Evolutionary conservation across 2,113 vertebrate species (phyloP).

Genomic region (Trachemys scripta): DNA sequence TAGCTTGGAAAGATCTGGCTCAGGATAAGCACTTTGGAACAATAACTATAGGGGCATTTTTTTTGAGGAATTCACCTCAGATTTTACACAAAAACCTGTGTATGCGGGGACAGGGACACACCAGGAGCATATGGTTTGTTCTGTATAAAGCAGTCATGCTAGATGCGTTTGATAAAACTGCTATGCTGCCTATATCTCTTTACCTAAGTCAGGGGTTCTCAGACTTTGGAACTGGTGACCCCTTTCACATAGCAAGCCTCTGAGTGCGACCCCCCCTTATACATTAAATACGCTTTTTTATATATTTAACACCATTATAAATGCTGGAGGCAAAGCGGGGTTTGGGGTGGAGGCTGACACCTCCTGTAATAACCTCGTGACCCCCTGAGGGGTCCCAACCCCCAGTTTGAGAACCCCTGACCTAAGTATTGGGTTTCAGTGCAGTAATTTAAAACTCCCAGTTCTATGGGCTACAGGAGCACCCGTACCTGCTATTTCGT

Average conservation of each 20-base stretch:
- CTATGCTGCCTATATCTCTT: not conserved
- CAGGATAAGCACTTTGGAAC: not conserved
- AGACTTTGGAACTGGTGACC: no score
- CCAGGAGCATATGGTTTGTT: not conserved
- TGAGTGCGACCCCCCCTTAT: no score
- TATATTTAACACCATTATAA: no score
- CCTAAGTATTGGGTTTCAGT: not conserved
- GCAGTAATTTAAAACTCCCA: not conserved
- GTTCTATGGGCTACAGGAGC: not conserved
- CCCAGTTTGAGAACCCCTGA: no score
- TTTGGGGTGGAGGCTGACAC: no score
- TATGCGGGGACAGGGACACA: not conserved
- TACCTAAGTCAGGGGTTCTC: not conserved
- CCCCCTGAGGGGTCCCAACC: no score
- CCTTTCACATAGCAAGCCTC: no score
- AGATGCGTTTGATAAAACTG: not conserved
- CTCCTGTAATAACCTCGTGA: no score
- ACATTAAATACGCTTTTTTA: no score
- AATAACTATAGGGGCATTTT: not conserved
- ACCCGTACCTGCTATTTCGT: not conserved
- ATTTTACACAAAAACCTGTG: not conserved
- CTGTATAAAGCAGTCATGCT: not conserved
- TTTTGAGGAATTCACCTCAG: slow-evolving; percentile 11
- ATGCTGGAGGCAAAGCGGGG: no score
- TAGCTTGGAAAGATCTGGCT: not conserved